These are phyloP conservation scores for Rhegmatorhina hoffmannsi DNA, from an alignment of 2,113 vertebrate species.

Conservation along the genomic window DNA sequence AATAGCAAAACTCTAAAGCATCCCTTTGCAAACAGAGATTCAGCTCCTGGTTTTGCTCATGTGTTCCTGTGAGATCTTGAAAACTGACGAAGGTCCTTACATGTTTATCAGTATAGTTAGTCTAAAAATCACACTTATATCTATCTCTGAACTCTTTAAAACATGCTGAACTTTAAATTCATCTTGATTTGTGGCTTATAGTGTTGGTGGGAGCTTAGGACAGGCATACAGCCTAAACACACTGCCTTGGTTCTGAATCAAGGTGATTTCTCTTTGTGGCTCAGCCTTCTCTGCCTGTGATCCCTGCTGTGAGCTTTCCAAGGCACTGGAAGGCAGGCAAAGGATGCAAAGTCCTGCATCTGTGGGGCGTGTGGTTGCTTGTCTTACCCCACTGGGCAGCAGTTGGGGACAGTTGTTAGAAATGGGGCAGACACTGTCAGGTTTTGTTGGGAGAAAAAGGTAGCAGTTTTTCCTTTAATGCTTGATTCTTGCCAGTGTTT, in stretches of 20 bases:
- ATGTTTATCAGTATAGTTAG: not conserved
- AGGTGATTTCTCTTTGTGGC: not conserved
- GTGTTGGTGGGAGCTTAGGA: not conserved
- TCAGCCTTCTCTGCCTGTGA: not conserved
- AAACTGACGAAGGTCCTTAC: not conserved
- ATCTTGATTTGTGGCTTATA: not conserved
- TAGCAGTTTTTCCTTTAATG: not conserved
- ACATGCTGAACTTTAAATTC: not conserved
- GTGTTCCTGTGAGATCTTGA: not conserved
- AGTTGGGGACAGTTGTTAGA: not conserved
- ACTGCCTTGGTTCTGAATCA: not conserved
- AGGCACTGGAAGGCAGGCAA: not conserved
- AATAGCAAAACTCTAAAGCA: not conserved
- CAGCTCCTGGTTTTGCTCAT: not conserved
- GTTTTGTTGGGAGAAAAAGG: not conserved
- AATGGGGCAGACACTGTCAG: not conserved
- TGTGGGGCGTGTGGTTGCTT: not conserved
- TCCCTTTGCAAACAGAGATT: not conserved
- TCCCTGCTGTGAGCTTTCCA: not conserved
- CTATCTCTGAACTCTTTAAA: not conserved
- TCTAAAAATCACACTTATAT: not conserved
- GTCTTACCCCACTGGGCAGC: not conserved
- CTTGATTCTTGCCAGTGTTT: not conserved
- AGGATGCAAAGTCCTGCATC: not conserved
- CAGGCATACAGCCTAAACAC: not conserved